A percentile compares a stretch with the other conserved stretches of the same genome.
These are phyloP conservation scores for Drosophila serrata DNA, from an alignment of 1,140 invertebrate species.

Conservation along the genomic window DNA sequence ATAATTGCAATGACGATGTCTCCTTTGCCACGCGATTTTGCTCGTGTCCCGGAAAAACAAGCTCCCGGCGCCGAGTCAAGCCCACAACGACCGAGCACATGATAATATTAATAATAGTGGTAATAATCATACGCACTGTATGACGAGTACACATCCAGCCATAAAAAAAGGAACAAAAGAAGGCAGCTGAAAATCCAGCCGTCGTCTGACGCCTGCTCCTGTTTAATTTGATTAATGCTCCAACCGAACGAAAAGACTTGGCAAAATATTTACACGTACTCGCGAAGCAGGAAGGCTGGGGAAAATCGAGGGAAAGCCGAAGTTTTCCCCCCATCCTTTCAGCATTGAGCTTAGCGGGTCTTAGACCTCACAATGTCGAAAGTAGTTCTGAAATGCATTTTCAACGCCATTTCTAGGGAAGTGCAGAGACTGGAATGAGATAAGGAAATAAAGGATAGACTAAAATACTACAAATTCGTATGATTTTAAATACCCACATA, in stretches of 20 bases:
- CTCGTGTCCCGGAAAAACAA: conserved; percentile 36
- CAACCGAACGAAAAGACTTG: conserved; percentile 42
- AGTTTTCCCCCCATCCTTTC: conserved; percentile 12
- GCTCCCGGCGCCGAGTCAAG: conserved; percentile 48
- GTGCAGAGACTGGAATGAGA: background rate
- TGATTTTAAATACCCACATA: background rate
- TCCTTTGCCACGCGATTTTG: conserved; percentile 8
- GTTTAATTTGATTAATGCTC: conserved; percentile 80
- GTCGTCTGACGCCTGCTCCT: conserved; percentile 48
- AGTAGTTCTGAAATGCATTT: conserved; percentile 35
- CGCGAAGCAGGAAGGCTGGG: conserved; percentile 24
- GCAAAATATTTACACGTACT: conserved; percentile 77
- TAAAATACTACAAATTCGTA: background rate
- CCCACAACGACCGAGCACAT: conserved; percentile 53
- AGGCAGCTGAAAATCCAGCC: conserved; percentile 25
- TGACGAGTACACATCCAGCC: conserved; percentile 54
- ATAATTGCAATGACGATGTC: conserved; percentile 78
- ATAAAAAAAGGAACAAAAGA: conserved; percentile 27
- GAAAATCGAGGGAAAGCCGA: background rate
- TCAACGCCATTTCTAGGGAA: background rate
- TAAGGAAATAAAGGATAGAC: too few relatives aligned
- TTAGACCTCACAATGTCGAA: conserved; percentile 41
- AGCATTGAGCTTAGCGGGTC: conserved; percentile 36
- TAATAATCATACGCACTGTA: conserved; percentile 83
- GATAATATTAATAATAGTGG: conserved; percentile 84